A percentile compares a stretch with the other conserved stretches of the same genome.
These are phyloP conservation scores for Amorpha juglandis DNA, from an alignment of 2,888 invertebrate genomes.

Conservation along the genomic window DNA sequence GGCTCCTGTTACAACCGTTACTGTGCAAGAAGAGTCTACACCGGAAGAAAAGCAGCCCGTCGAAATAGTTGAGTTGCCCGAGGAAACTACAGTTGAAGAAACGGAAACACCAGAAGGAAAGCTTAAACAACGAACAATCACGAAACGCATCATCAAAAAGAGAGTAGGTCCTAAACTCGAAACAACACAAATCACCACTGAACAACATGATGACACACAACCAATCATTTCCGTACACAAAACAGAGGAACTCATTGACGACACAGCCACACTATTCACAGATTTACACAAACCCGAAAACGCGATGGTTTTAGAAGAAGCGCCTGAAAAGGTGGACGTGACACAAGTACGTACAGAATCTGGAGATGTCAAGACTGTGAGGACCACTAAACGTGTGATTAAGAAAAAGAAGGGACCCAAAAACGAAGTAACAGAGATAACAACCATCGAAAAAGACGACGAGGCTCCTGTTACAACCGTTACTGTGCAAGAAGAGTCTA, in stretches of 20 bases:
- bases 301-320: slow-evolving; percentile 55
- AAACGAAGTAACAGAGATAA: slow-evolving; percentile 42
- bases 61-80: slow-evolving; percentile 40
- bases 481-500: slow-evolving; percentile 32
- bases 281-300: slow-evolving; percentile 35
- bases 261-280: slow-evolving; percentile 39
- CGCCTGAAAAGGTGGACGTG: slow-evolving; percentile 54
- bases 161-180: slow-evolving; percentile 49
- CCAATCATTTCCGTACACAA: slow-evolving; percentile 49
- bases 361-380: slow-evolving; percentile 57
- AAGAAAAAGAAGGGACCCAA: slow-evolving; percentile 58
- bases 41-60: slow-evolving; percentile 30
- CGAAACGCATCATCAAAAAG: slow-evolving; percentile 51
- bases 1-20: slow-evolving; percentile 56
- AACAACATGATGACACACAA: slow-evolving; percentile 41
- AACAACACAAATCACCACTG: slow-evolving; percentile 39
- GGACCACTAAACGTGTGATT: slow-evolving; percentile 69
- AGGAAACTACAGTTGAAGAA: slow-evolving; percentile 40
- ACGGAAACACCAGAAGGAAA: slow-evolving; percentile 34
- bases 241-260: slow-evolving; percentile 45
- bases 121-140: slow-evolving; percentile 43
- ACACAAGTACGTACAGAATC: slow-evolving; percentile 64
- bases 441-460: slow-evolving; percentile 36
- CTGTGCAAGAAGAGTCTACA: slow-evolving; percentile 43
- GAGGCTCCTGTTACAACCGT: slow-evolving; percentile 38